Conservation (phyloP, 2,113 vertebrate genomes). For the Semicossyphus pulcher region DNA sequence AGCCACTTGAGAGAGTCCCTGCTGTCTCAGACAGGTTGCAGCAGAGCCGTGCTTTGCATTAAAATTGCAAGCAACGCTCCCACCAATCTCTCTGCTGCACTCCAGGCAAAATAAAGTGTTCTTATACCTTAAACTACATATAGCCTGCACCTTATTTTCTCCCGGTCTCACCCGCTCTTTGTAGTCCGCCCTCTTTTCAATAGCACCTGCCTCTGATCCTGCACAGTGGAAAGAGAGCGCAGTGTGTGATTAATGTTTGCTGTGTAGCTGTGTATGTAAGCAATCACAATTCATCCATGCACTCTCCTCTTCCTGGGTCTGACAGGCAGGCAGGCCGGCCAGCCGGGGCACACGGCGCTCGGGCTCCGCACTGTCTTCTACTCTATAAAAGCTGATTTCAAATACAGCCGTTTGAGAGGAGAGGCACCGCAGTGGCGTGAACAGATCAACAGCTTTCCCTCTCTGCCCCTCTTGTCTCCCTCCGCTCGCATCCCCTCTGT, state of each 20-base stretch:
- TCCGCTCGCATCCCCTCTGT: slow-evolving; percentile 65
- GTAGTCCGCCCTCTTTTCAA: slow-evolving; percentile 20
- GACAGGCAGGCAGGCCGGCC: slow-evolving; percentile 71
- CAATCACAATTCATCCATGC: slow-evolving; percentile 77
- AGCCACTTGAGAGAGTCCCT: slow-evolving; percentile 67
- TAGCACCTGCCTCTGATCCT: slow-evolving; percentile 41
- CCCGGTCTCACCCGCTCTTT: slow-evolving; percentile 34
- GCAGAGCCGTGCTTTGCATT: slow-evolving; percentile 74
- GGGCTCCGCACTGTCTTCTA: slow-evolving; percentile 55
- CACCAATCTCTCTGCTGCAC: slow-evolving; percentile 28
- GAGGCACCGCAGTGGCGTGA: slow-evolving; percentile 64
- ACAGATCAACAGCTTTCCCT: slow-evolving; percentile 67
- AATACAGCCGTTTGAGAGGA: slow-evolving; percentile 70
- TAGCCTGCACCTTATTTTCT: slow-evolving; percentile 22
- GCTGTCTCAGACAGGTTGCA: slow-evolving; percentile 74
- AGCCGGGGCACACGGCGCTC: slow-evolving; percentile 56
- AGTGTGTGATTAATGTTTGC: slow-evolving; percentile 79
- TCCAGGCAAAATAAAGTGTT: slow-evolving; percentile 45
- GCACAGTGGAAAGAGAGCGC: slow-evolving; percentile 37
- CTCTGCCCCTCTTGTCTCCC: slow-evolving; percentile 40
- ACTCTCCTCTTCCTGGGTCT: slow-evolving; percentile 64
- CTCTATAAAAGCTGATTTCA: slow-evolving; percentile 78
- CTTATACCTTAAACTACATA: slow-evolving; percentile 28
- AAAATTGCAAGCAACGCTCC: slow-evolving; percentile 70
- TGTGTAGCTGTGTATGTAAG: slow-evolving; percentile 76